These are phyloP conservation scores for Agonopterix heracliana DNA, from an alignment of 2,888 invertebrate species.

Conservation along the genomic window DNA sequence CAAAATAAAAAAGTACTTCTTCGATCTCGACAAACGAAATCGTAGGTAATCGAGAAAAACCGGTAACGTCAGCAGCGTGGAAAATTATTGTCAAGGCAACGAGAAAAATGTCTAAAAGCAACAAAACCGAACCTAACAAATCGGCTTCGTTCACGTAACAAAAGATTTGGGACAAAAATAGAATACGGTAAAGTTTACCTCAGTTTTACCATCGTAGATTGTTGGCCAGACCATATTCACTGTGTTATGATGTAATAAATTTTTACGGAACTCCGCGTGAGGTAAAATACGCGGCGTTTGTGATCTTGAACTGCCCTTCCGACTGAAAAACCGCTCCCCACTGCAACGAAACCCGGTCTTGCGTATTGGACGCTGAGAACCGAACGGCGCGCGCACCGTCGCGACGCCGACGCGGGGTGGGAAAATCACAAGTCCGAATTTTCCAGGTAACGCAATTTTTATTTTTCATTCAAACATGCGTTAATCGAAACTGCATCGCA, in stretches of 20 bases:
- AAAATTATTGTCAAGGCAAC: slow-evolving; percentile 36
- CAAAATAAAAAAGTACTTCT: too few species aligned
- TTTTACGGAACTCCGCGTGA: slow-evolving; percentile 41
- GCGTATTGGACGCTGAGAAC: slow-evolving; percentile 55
- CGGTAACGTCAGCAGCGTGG: slow-evolving; percentile 17
- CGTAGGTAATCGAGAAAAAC: slow-evolving; percentile 18
- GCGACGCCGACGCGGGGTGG: slow-evolving; percentile 31
- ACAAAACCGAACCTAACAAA: slow-evolving; percentile 21
- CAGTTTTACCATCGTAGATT: slow-evolving; percentile 55
- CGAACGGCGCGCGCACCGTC: slow-evolving; percentile 58
- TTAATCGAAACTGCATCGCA: background rate
- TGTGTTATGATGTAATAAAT: slow-evolving; percentile 33
- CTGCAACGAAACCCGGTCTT: slow-evolving; percentile 50
- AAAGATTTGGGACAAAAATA: slow-evolving; percentile 29
- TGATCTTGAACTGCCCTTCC: slow-evolving; percentile 77
- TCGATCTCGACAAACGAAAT: background rate
- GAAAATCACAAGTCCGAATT: slow-evolving; percentile 36
- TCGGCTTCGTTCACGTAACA: slow-evolving; percentile 36
- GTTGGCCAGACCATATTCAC: slow-evolving; percentile 66
- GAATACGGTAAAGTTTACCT: slow-evolving; percentile 37
- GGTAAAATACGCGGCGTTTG: slow-evolving; percentile 52
- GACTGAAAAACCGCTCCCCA: slow-evolving; percentile 57
- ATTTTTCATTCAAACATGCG: background rate
- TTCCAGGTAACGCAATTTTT: slow-evolving; percentile 7
- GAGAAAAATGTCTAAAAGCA: slow-evolving; percentile 7